Base-by-base conservation (phyloP, 2,113 vertebrate species). In the Chauna torquata region DNA sequence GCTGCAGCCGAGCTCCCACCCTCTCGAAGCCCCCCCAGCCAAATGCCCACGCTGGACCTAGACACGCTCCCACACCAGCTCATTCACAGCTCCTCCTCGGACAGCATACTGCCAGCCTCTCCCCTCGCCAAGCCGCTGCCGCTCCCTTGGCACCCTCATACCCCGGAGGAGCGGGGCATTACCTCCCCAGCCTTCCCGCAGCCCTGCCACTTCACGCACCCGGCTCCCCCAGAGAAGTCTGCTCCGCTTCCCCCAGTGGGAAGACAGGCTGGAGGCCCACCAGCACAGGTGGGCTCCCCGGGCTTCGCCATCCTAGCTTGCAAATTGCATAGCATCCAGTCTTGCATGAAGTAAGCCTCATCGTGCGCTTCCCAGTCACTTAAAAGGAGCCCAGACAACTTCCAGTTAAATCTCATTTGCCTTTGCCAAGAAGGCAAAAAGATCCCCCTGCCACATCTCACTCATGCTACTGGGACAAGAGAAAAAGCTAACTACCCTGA, bases 401-500 rank as follows among this genome's bases (percentile, higher is more conserved):
- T n/a, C 38, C 83, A 58, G 70, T 55, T 77, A 80, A 79, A 92
- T 66, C 11, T 8, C 25, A 45, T 85, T 34, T 74, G 55, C 71
- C 19, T 91, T 69, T 69, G 40, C 84, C 84, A 86, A 80, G 59
- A 62, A 34, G 12, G 36, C 38, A 36, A 83, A 94, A 92, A 71
- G 75, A 86, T 16, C 8, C 61, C 64, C 57, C 47, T 71, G 62
- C 36, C 50, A 42, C 68, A 90, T 92, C 72, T 64, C 78, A 65
- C 54, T 82, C 30, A 30, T 17, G 42, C 40, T 64, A 20, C 66
- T 66, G 49, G 64, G 36, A 66, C 81, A 81, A 72, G 74, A 54
- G 89, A 22, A 77, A 88, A 90, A 86, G 77, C 38, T 12, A 93
- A 52, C 77, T 52, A 54, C 88, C 78, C 88, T 19, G 65, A 88